phyloP scores from a whole-genome alignment of 2,113 vertebrate genomes.

The Delphinapterus leucas region DNA sequence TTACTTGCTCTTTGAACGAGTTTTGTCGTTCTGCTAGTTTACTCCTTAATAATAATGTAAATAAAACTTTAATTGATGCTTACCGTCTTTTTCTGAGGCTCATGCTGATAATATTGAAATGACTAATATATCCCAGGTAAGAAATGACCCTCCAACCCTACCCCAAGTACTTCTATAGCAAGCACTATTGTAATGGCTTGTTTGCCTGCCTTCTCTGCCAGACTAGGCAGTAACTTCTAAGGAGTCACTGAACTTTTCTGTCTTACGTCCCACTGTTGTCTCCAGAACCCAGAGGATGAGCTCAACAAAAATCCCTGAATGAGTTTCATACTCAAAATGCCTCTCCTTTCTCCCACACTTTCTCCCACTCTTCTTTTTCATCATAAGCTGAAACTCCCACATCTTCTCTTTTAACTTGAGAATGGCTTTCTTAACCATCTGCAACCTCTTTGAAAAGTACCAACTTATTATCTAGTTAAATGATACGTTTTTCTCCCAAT shows the following conservation, averaged over 20 bases:
- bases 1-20: neutral
- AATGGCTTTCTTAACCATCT: neutral
- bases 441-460: neutral
- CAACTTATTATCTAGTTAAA: neutral
- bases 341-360: neutral
- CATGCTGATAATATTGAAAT: neutral
- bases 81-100: neutral
- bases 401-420: neutral
- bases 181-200: neutral
- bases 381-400: neutral
- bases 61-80: neutral
- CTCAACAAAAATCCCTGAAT: neutral
- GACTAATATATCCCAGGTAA: neutral
- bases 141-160: neutral
- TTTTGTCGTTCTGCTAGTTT: neutral
- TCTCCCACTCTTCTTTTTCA: neutral
- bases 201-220: neutral
- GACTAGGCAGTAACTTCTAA: neutral
- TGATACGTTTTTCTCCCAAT: neutral
- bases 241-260: neutral
- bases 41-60: neutral
- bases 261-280: neutral
- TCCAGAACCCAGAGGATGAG: neutral
- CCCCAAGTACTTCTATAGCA: neutral
- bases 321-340: neutral